Percentiles rank a stretch among this genome's conserved stretches.
Conservation (phyloP, 2,113 vertebrate species). For the Strix aluco region DNA sequence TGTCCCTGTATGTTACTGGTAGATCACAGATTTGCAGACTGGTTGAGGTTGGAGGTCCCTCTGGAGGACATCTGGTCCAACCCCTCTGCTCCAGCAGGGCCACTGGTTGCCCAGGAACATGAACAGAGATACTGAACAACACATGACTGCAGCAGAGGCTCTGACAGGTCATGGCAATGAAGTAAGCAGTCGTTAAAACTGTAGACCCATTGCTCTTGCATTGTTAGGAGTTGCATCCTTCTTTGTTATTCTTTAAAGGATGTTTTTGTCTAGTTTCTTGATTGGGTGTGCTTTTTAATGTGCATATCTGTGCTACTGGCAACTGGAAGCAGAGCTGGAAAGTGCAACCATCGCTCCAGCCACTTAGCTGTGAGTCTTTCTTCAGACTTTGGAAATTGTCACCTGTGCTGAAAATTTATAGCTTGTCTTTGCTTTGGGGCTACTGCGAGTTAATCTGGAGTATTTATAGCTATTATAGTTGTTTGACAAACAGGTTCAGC, state of each 20-base stretch:
- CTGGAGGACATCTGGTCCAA: background rate
- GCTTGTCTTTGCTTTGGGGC: background rate
- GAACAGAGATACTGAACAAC: background rate
- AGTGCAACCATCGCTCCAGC: background rate
- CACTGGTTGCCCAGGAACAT: background rate
- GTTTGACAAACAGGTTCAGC: background rate
- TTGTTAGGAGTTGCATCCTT: background rate
- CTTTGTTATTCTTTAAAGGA: background rate
- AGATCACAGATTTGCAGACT: background rate
- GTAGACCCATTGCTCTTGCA: background rate
- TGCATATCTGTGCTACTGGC: background rate
- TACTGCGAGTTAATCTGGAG: conserved; percentile 11
- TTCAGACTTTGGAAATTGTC: background rate
- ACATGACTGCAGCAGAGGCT: background rate
- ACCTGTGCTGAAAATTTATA: conserved; percentile 13
- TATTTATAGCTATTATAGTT: conserved; percentile 18
- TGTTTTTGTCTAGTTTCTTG: background rate
- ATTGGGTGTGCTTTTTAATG: background rate
- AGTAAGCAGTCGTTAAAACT: background rate
- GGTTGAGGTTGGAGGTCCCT: background rate
- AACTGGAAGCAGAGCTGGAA: background rate
- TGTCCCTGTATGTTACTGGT: background rate
- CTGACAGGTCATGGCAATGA: background rate
- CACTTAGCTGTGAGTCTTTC: background rate
- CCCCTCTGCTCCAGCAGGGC: background rate